Evolutionary conservation across 2,888 invertebrate genomes (phyloP), one percentile per base, ranked within the genome.

Genomic region (Loripinus fragilis): DNA sequence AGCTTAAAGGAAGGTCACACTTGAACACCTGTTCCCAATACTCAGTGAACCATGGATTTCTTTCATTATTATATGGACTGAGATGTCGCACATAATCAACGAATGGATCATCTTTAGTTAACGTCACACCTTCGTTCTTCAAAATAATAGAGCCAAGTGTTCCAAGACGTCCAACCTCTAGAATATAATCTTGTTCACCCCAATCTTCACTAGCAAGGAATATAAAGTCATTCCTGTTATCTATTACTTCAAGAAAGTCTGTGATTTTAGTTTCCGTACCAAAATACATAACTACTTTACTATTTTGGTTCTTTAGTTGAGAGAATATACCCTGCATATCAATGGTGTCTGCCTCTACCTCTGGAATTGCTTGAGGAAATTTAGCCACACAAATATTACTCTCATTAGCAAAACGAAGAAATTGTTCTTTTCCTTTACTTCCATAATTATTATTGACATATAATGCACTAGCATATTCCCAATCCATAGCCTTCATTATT

Each of bases 401-500:
- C 15, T 76, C 74, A 20, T 78, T 76, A 0, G 91, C 90, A 8
- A 82, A 55, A 15, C 73, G 60, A 35, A 87, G 64, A 65, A 92
- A 88, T n/a, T 85, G 78, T 42, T 85, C 75, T 71, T 85, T 89
- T 0, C 89, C 91, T 64, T 90, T 90, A 3, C 86, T 87, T 8
- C 92, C 92, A 67, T 91, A 91, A 69, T 91, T 91, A 69, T 90
- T 90, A 42, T 87, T 76, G 0, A 90, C 89, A 72, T 89, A 91
- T 28, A 92, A 65, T 3, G 91, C 65, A 25, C 90, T 90, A 17
- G 91, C 87, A 48, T 90, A 91, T 64, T 88, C 71, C 91, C 91
- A 91, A 0, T 81, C 81, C 83, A 91, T 87, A 0, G 42, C 65
- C 38, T 85, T 78, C 2, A 91, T 74, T 17, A 92, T 85, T 17